Percentiles rank a stretch among this genome's conserved stretches.
phyloP scores from a whole-genome alignment of 1,140 invertebrate genomes.

The Lethrus apterus region DNA sequence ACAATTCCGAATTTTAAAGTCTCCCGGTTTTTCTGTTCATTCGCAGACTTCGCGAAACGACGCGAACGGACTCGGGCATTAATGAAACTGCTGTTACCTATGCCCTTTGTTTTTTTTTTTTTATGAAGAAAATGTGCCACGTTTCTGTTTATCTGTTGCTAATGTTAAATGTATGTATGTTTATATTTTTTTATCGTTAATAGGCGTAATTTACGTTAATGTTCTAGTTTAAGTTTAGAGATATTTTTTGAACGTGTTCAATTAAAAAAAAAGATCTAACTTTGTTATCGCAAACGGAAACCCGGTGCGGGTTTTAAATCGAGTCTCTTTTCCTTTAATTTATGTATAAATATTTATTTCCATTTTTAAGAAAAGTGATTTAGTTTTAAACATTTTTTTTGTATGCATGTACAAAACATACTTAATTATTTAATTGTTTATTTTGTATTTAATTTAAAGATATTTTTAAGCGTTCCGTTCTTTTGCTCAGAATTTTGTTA shows the following conservation, averaged over 20 bases:
- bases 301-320: not conserved
- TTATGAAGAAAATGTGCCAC: constrained; percentile 11
- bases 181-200: constrained; percentile 15
- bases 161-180: constrained; percentile 6
- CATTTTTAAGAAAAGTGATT: constrained; percentile 13
- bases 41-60: not conserved
- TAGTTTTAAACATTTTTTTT: constrained; percentile 7
- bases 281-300: not conserved
- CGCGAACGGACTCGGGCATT: constrained; percentile 1
- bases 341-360: constrained; percentile 9
- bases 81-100: constrained; percentile 10
- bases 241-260: not conserved
- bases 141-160: constrained; percentile 12
- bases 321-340: not conserved
- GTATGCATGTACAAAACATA: constrained; percentile 14
- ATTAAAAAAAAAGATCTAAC: not conserved
- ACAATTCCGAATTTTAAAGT: not conserved
- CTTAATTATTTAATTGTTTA: constrained; percentile 15
- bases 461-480: constrained; percentile 1
- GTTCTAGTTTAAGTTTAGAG: not conserved
- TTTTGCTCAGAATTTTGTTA: constrained; percentile 16
- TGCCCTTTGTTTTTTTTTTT: constrained; percentile 9
- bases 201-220: constrained; percentile 10
- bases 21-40: not conserved
- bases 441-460: constrained; percentile 15